phyloP scores from a whole-genome alignment of 2,113 vertebrate genomes.

The Dasyornis broadbenti region DNA sequence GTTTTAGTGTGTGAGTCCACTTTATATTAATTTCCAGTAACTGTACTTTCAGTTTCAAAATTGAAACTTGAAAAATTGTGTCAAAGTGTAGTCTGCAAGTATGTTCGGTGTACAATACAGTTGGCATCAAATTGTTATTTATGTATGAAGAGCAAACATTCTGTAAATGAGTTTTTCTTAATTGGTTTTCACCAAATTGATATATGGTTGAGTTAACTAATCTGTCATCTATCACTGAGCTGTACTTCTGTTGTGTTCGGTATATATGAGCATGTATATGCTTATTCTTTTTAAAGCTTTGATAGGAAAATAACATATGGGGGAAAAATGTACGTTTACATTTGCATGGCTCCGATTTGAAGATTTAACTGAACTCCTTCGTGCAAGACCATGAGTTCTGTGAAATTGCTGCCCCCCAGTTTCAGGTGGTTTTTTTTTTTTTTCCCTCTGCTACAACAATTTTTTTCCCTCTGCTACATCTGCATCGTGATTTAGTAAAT shows the following conservation, averaged over 20 bases:
- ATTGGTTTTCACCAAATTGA: background rate
- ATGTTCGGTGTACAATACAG: background rate
- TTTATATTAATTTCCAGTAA: conserved; percentile 32
- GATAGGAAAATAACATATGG: conserved; percentile 28
- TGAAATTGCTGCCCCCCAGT: background rate
- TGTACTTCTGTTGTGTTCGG: background rate
- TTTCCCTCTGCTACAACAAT: too few relatives aligned
- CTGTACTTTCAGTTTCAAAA: conserved; percentile 9
- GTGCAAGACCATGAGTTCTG: background rate
- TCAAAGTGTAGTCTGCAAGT: background rate
- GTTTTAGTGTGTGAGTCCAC: background rate
- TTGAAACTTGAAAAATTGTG: conserved; percentile 7
- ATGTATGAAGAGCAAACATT: background rate
- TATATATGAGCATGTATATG: background rate
- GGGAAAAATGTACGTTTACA: background rate
- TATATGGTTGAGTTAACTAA: background rate
- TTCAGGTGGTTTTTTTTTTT: background rate
- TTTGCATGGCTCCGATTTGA: background rate
- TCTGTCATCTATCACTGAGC: background rate
- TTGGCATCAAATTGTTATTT: background rate
- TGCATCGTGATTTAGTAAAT: background rate
- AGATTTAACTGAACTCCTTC: background rate
- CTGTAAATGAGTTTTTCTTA: background rate
- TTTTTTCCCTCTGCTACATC: background rate
- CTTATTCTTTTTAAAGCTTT: conserved; percentile 7